phyloP scores from a whole-genome alignment of 2,113 vertebrate genomes.

The Sitta europaea region DNA sequence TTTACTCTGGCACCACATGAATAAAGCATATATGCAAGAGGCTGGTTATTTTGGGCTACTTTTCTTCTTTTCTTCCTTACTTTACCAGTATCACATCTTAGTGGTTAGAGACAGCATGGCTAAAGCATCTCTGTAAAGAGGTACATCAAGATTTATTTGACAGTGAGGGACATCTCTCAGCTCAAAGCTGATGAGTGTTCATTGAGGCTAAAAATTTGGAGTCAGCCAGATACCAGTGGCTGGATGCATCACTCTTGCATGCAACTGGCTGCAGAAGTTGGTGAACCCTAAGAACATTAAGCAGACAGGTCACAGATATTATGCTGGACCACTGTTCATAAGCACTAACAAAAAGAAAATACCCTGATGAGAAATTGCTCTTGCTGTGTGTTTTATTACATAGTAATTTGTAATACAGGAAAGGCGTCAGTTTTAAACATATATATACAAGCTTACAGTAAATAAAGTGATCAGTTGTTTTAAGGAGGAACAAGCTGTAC shows the following conservation, averaged over 20 bases:
- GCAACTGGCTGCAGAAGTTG: neutral
- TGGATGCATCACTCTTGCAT: neutral
- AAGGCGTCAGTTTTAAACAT: constrained; percentile 16
- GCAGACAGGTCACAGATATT: neutral
- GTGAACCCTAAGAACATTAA: neutral
- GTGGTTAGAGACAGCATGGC: neutral
- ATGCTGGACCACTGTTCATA: neutral
- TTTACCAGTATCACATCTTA: neutral
- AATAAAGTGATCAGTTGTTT: constrained; percentile 26
- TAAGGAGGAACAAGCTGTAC: constrained; percentile 39
- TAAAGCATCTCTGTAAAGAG: neutral
- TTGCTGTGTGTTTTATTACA: constrained; percentile 54
- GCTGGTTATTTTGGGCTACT: neutral
- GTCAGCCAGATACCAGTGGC: neutral
- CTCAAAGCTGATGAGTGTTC: neutral
- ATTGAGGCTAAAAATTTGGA: neutral
- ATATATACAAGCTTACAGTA: constrained; percentile 36
- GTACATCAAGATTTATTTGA: fast-evolving
- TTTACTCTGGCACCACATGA: too few relatives aligned
- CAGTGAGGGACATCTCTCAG: neutral
- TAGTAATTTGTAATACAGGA: constrained; percentile 20
- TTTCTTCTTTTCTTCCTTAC: neutral
- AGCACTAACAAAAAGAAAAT: neutral
- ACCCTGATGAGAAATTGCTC: neutral
- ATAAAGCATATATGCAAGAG: neutral